Percentiles rank a stretch among this genome's conserved stretches.
Conservation (phyloP, 2,113 vertebrate genomes). For the Catharus bicknelli region DNA sequence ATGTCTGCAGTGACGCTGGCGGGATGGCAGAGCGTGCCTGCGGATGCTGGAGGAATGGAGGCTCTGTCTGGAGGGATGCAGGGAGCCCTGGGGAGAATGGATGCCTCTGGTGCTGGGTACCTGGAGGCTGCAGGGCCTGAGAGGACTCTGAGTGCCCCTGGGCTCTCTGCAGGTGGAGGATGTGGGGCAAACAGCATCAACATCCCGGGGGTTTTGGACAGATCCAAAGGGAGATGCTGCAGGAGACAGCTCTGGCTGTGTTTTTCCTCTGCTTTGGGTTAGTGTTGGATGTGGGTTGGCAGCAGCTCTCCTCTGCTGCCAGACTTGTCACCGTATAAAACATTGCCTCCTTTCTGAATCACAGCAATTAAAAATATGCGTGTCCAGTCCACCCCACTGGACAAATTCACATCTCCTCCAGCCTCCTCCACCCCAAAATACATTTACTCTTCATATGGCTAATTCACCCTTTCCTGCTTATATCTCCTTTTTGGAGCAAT, state of each 20-base stretch:
- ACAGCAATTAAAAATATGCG: not conserved
- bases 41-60: fast-evolving
- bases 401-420: not conserved
- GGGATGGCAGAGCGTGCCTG: not conserved
- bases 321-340: not conserved
- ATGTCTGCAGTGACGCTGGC: not conserved
- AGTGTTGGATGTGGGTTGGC: not conserved
- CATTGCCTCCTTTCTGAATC: not conserved
- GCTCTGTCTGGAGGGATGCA: fast-evolving
- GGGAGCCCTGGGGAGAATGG: fast-evolving
- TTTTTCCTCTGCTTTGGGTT: not conserved
- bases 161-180: not conserved
- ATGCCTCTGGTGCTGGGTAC: not conserved
- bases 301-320: not conserved
- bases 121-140: not conserved
- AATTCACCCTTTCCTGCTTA: not conserved
- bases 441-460: not conserved
- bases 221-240: not conserved
- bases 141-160: not conserved
- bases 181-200: not conserved
- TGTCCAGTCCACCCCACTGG: not conserved
- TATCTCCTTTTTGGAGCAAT: not conserved
- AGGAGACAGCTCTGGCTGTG: not conserved
- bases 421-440: not conserved
- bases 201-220: fast-evolving